These are phyloP conservation scores for Cetoscarus ocellatus DNA, from an alignment of 2,797 vertebrate species.

Conservation along the genomic window DNA sequence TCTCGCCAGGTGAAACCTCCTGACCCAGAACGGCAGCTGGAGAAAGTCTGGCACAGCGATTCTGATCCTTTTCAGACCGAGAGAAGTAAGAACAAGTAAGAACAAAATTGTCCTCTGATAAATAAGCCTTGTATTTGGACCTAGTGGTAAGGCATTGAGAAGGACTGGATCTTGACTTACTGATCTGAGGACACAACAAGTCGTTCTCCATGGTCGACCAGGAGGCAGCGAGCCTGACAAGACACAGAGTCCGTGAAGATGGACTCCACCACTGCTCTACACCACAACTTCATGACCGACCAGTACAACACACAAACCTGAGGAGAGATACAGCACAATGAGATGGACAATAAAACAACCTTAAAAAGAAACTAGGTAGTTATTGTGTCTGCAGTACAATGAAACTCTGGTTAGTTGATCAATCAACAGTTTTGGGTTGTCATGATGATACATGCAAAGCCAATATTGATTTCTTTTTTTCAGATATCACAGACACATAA, in stretches of 20 bases:
- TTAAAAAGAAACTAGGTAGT: too few relatives aligned
- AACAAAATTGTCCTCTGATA: not conserved
- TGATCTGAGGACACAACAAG: slow-evolving; percentile 66
- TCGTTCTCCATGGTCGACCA: slow-evolving; percentile 81
- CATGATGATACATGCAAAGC: too few relatives aligned
- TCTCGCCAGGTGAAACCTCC: slow-evolving; percentile 86
- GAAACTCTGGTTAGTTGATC: too few relatives aligned
- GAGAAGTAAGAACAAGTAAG: not conserved
- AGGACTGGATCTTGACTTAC: slow-evolving; percentile 60
- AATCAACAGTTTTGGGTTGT: too few relatives aligned
- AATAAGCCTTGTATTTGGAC: too few relatives aligned
- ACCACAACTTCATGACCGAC: slow-evolving; percentile 74
- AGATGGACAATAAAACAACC: too few relatives aligned
- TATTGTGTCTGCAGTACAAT: too few relatives aligned
- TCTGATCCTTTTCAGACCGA: slow-evolving; percentile 81
- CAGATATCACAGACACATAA: too few relatives aligned
- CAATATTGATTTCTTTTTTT: too few relatives aligned
- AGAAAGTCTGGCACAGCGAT: slow-evolving; percentile 83
- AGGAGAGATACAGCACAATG: slow-evolving; percentile 27
- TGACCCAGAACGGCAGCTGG: slow-evolving; percentile 88
- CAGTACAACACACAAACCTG: slow-evolving; percentile 84
- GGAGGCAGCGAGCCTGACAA: slow-evolving; percentile 69
- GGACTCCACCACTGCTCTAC: slow-evolving; percentile 79
- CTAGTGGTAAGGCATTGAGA: not conserved
- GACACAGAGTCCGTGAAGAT: slow-evolving; percentile 47